Conservation (phyloP, 1,140 invertebrate genomes). For the Hydropsyche tenuis region DNA sequence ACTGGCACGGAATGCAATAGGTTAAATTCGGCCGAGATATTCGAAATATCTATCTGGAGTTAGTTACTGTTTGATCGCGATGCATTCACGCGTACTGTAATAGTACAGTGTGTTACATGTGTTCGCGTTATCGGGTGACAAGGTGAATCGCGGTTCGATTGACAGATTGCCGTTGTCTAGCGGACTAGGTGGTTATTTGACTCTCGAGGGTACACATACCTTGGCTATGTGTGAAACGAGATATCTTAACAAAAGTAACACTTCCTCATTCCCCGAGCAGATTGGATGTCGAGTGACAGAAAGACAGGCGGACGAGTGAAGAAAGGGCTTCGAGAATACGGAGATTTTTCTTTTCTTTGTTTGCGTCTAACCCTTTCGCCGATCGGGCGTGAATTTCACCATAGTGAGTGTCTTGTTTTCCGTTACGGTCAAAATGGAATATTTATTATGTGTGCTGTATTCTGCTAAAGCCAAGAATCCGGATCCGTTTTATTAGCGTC, state of each 20-base stretch:
- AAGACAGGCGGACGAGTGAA: constrained; percentile 9
- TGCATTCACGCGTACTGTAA: too few species aligned
- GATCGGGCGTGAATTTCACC: constrained; percentile 2
- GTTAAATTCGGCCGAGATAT: too few species aligned
- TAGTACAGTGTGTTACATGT: background rate
- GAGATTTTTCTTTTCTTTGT: constrained; percentile 4
- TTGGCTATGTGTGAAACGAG: background rate
- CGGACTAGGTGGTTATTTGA: constrained; percentile 23
- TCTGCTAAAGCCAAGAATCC: too few species aligned
- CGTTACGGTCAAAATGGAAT: background rate
- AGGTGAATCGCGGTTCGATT: constrained; percentile 20
- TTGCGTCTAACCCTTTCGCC: constrained; percentile 1
- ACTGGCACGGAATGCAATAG: too few species aligned
- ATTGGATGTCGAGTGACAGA: constrained; percentile 24
- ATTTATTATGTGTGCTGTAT: background rate
- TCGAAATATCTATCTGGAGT: too few species aligned
- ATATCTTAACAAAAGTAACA: constrained; percentile 29
- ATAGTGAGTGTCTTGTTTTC: background rate
- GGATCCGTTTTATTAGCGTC: too few species aligned
- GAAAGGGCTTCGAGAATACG: constrained; percentile 9
- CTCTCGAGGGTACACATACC: background rate
- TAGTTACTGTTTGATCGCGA: too few species aligned
- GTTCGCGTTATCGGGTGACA: constrained; percentile 10
- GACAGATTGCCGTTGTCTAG: constrained; percentile 16
- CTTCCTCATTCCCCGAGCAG: constrained; percentile 9